Conservation (phyloP, 2,797 vertebrate genomes). For the Enteromius argenteus region DNA sequence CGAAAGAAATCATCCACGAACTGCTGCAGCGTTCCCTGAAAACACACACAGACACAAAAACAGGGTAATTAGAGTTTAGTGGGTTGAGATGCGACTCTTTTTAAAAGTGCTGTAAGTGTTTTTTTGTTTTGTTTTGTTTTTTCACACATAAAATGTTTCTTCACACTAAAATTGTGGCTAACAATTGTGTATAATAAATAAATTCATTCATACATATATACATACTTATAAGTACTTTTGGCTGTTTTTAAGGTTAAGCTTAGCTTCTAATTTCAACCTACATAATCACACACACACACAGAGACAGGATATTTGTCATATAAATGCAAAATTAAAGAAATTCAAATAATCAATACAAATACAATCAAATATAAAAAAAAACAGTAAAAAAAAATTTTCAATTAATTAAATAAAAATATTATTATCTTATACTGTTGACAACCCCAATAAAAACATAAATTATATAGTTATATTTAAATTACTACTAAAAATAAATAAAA, state of each 20-base stretch:
- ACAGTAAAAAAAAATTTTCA: no score
- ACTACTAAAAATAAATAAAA: neutral
- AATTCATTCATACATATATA: no score
- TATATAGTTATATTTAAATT: neutral
- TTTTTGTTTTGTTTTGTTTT: neutral
- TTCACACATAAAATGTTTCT: neutral
- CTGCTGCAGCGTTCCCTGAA: slow-evolving; percentile 96
- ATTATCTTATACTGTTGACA: neutral
- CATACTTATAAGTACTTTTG: no score
- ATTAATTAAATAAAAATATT: no score
- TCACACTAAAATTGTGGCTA: neutral
- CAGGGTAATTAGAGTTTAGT: neutral
- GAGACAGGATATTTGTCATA: no score
- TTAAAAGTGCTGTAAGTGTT: neutral
- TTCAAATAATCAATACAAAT: neutral
- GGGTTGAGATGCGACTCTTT: neutral
- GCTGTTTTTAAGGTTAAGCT: no score
- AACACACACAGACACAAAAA: slow-evolving; percentile 40
- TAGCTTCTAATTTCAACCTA: no score
- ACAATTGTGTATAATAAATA: no score
- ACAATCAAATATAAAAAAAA: no score
- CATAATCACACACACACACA: no score
- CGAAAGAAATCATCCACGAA: slow-evolving; percentile 98
- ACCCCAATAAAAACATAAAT: neutral
- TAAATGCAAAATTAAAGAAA: neutral